A percentile compares a stretch with the other conserved stretches of the same genome.
Evolutionary conservation across 2,797 vertebrate genomes (phyloP).

Genomic region (Aphelocoma californica): DNA sequence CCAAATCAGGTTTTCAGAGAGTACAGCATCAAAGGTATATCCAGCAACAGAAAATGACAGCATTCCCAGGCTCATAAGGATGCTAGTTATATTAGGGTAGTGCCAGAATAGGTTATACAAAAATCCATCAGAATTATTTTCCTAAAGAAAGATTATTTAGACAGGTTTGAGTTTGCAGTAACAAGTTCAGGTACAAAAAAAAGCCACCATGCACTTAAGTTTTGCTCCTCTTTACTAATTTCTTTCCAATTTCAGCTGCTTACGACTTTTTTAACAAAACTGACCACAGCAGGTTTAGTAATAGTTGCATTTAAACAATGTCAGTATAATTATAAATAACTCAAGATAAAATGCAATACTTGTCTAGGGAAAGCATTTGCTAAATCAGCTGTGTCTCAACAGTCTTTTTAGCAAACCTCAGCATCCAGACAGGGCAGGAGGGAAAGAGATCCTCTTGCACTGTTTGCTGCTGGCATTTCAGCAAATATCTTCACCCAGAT

Average conservation of each 20-base stretch:
- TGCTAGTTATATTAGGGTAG: background rate
- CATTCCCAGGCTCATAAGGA: background rate
- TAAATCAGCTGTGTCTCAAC: background rate
- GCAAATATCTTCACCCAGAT: background rate
- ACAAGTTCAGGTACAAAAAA: background rate
- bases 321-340: background rate
- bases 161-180: background rate
- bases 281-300: background rate
- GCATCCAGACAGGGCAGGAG: background rate
- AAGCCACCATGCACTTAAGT: background rate
- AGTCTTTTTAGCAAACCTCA: slow-evolving; percentile 15
- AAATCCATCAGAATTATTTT: background rate
- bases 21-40: background rate
- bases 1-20: background rate
- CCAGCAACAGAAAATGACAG: background rate
- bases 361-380: background rate
- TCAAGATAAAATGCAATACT: background rate
- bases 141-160: background rate
- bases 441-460: background rate
- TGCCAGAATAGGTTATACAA: background rate
- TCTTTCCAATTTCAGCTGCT: background rate
- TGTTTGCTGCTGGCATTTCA: background rate
- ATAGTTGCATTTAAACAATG: background rate
- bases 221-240: background rate
- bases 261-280: background rate